Base-by-base conservation (phyloP, 2,797 vertebrate species). In the Australoheros facetus region DNA sequence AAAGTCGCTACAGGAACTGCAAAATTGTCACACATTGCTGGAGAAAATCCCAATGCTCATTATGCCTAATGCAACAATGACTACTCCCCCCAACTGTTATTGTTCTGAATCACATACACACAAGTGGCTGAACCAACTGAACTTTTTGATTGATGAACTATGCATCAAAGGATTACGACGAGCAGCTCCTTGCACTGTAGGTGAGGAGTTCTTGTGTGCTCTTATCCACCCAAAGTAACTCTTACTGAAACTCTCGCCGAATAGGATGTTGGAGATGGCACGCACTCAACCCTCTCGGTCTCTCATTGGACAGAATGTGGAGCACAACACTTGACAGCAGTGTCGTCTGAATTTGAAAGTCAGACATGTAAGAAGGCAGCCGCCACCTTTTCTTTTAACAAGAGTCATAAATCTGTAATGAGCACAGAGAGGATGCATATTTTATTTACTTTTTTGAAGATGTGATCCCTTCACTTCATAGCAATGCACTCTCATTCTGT, bases 321-420 rank as follows among this genome's bases (percentile, higher is more conserved):
- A 95, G 90, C 93, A 94, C 93, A 92, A 93, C 90, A 89, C 87
- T 93, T 94, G 92, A 94, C 95, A 94, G 93, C 87, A 73, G 90
- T 90, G 86, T 89, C 84, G 89, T 90, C 90, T 95, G 91, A 92
- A 89, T 93, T 93, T 93, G 92, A 92, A 93, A 92, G 90, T 92
- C 91, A 93, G 90, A 92, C 92, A 85, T 88, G 91, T 87, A 78
- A 89, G 92, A 88, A 93, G 91, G 91, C 91, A 93, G 87, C 90
- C 91, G 91, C 90, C 92, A 91, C 93, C 94, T 94, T 94, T 93
- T 92, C 92, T 94, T 94, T 95, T 94, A 95, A 94, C 93, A 92
- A 88, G 90, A 94, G 90, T 94, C 95, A 95, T 96, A 93, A 95
- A 95, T 95, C 87, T 93, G 93, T 94, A 94, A 96, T 95, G 94